A percentile compares a stretch with the other conserved stretches of the same genome.
Conservation (phyloP, 2,888 invertebrate species). For the Dasysyrphus albostriatus region DNA sequence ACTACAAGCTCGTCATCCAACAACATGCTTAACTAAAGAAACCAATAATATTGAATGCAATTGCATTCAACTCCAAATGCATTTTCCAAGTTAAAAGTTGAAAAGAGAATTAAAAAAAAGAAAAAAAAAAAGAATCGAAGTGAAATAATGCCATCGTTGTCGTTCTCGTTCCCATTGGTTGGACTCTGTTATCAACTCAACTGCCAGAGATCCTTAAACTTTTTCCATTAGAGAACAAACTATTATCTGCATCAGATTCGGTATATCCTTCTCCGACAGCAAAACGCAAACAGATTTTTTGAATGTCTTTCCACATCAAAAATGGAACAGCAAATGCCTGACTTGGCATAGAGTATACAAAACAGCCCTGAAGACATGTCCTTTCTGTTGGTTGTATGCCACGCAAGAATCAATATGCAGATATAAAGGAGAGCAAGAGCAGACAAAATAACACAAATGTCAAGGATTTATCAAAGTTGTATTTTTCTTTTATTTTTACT, state of each 20-base stretch:
- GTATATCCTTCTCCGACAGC: conserved; percentile 39
- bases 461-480: conserved; percentile 58
- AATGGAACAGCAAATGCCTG: conserved; percentile 34
- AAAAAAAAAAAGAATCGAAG: no score
- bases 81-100: conserved; percentile 26
- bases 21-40: conserved; percentile 1
- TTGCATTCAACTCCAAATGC: conserved; percentile 38
- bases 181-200: conserved; percentile 60
- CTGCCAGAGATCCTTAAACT: conserved; percentile 66
- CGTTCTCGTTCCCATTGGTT: conserved; percentile 16
- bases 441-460: conserved; percentile 51
- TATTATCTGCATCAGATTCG: conserved; percentile 64
- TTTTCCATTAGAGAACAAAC: conserved; percentile 68
- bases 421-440: conserved; percentile 32
- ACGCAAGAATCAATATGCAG: conserved; percentile 61
- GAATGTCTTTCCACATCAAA: conserved; percentile 38
- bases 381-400: conserved; percentile 49
- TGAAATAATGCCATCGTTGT: conserved; percentile 23
- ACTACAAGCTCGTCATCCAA: conserved; percentile 8
- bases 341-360: conserved; percentile 11
- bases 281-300: conserved; percentile 53
- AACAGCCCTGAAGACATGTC: conserved; percentile 49
- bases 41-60: conserved; percentile 33
- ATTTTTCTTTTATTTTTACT: conserved; percentile 9
- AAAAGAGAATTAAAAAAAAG: not conserved